Base-by-base conservation (phyloP, 2,888 invertebrate genomes). In the Plebejus anna region DNA sequence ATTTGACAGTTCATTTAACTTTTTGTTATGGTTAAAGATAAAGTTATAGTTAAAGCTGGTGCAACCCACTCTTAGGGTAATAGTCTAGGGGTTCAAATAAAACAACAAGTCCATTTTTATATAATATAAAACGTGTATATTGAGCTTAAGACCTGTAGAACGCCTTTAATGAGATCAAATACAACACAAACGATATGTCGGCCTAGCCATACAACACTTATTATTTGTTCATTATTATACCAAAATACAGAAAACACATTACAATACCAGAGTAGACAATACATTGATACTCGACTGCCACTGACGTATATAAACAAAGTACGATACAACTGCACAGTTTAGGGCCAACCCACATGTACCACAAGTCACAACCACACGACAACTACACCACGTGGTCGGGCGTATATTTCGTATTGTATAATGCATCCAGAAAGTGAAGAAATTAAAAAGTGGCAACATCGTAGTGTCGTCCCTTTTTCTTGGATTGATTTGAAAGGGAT, bases 51-150 rank as follows among this genome's bases (percentile, higher is more conserved):
- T 22, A 22, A 22, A 22, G 22, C 22, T 22, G 22, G 22, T 22
- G 22, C 22, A 22, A 22, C 22, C 22, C 22, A 22, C 22, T 22
- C 22, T 22, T 22, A 22, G 22, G 22, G 22, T 22, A 22, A 22
- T 22, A 22, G 22, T 22, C 22, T 22, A 22, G 22, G 66, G 32
- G 6, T n/a, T 42, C 11, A 77, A 70, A 76, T 72, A 76, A 78
- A 75, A 77, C 32, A 70, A 57, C 42, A 16, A 47, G 0, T 47
- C 72, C 66, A 75, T 81, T 84, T 91, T 88, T 87, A 83, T 92
- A 92, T 86, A 92, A 93, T 92, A 92, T 86, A 92, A 93, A 93
- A 93, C 89, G 89, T 92, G 89, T 81, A 90, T 90, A 88, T 93
- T 93, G 93, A 93, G 93, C 93, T 89, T 89, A 90, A 91, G 91